Conservation (phyloP, 2,888 invertebrate genomes). For the Iselma pallidipennis region DNA sequence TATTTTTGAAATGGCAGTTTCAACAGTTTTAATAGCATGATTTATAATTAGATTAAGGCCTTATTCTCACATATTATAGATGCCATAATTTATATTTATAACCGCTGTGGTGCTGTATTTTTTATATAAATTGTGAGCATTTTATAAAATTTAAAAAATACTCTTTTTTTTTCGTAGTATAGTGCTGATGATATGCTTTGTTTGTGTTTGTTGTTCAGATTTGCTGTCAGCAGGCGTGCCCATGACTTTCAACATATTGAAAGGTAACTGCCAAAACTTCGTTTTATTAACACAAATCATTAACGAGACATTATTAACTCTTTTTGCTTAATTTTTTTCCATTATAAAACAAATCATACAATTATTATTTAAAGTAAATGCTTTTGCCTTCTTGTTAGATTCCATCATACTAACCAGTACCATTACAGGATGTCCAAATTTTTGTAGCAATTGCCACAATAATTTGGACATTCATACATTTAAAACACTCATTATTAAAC, state of each 20-base stretch:
- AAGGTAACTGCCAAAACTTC: constrained; percentile 69
- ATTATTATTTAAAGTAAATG: constrained; percentile 3
- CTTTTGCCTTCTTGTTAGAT: constrained; percentile 16
- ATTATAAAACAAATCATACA: neutral
- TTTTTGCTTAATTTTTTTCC: neutral
- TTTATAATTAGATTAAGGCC: constrained; percentile 12
- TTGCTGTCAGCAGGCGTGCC: constrained; percentile 79
- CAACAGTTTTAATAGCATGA: constrained; percentile 42
- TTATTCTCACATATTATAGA: neutral
- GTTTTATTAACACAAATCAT: constrained; percentile 36
- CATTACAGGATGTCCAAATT: neutral
- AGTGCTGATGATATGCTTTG: constrained; percentile 58
- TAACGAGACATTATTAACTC: neutral
- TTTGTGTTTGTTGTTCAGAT: constrained; percentile 78
- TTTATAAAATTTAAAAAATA: constrained; percentile 12
- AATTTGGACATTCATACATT: too few species aligned
- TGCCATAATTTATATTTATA: neutral
- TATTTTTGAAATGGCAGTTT: too few species aligned
- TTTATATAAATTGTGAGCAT: constrained; percentile 13
- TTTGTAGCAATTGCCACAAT: neutral
- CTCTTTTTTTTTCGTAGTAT: constrained; percentile 46
- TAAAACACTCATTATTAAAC: neutral
- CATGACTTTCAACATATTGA: constrained; percentile 85
- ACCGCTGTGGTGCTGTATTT: constrained; percentile 22
- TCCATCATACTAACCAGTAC: constrained; percentile 8